Evolutionary conservation across 2,888 invertebrate species (phyloP).

Genomic region (Drosophila peninsularis): DNA sequence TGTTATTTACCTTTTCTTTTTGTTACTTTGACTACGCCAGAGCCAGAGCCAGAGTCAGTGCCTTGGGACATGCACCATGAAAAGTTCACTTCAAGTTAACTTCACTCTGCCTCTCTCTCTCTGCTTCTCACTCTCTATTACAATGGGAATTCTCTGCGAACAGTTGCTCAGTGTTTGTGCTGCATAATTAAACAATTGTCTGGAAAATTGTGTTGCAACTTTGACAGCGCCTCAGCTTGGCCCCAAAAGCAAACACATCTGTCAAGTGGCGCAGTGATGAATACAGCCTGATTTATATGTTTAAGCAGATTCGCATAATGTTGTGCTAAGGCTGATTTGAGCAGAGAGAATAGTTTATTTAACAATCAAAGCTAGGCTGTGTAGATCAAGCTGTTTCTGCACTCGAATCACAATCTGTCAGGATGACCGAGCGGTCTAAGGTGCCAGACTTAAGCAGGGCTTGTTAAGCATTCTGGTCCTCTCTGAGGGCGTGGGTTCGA

Average conservation of each 20-base stretch:
- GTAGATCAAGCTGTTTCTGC: fast-evolving
- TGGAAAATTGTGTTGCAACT: slow-evolving; percentile 59
- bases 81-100: slow-evolving; percentile 51
- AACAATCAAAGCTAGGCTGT: neutral
- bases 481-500: slow-evolving; percentile 5
- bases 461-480: neutral
- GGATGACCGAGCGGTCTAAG: slow-evolving; percentile 6
- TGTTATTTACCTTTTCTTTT: slow-evolving; percentile 73
- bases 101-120: neutral
- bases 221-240: slow-evolving; percentile 6
- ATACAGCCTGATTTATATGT: slow-evolving; percentile 4
- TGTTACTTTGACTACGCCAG: slow-evolving; percentile 37
- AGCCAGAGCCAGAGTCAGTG: slow-evolving; percentile 8
- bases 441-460: neutral
- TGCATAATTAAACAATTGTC: slow-evolving; percentile 73
- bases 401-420: neutral
- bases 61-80: slow-evolving; percentile 22
- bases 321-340: neutral
- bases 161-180: slow-evolving; percentile 57
- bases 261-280: slow-evolving; percentile 18
- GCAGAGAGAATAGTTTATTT: neutral
- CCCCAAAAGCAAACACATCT: slow-evolving; percentile 19
- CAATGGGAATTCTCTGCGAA: slow-evolving; percentile 24
- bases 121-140: slow-evolving; percentile 9
- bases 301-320: neutral